Percentiles rank a stretch among this genome's conserved stretches.
Conservation (phyloP, 2,888 invertebrate genomes). For the Malthinus seriepunctatus region DNA sequence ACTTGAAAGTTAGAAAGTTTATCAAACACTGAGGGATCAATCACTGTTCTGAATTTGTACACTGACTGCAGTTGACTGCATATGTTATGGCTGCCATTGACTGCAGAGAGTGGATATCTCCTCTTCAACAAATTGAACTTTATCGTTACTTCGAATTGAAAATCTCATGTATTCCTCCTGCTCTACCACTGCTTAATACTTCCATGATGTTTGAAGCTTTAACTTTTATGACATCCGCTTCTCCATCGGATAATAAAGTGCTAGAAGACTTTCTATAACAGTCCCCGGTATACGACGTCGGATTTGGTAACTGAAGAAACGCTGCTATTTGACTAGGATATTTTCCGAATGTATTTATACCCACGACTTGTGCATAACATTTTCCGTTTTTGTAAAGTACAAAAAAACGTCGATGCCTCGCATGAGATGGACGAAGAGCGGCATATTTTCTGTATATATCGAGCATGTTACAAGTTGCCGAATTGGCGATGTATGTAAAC, state of each 20-base stretch:
- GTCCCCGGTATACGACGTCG: not conserved
- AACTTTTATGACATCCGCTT: no score
- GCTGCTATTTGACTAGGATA: not conserved
- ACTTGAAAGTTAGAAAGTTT: no score
- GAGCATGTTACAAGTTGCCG: not conserved
- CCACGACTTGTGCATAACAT: not conserved
- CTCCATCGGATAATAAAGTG: not conserved
- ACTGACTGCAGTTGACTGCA: no score
- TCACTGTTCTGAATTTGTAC: no score
- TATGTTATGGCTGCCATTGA: no score
- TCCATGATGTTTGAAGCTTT: no score
- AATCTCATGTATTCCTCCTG: no score
- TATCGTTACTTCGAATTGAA: no score
- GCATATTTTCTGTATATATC: not conserved
- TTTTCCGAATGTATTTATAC: not conserved
- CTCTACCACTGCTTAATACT: no score
- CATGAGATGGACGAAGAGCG: not conserved
- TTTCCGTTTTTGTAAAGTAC: not conserved
- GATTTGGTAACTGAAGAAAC: not conserved
- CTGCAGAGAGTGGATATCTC: no score
- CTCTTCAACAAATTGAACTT: no score
- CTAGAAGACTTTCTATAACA: not conserved
- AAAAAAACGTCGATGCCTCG: not conserved
- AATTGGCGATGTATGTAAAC: not conserved
- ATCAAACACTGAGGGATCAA: no score